A percentile compares a stretch with the other conserved stretches of the same genome.
Evolutionary conservation across 2,797 vertebrate genomes (phyloP).

Genomic region (Sparidentex hasta): DNA sequence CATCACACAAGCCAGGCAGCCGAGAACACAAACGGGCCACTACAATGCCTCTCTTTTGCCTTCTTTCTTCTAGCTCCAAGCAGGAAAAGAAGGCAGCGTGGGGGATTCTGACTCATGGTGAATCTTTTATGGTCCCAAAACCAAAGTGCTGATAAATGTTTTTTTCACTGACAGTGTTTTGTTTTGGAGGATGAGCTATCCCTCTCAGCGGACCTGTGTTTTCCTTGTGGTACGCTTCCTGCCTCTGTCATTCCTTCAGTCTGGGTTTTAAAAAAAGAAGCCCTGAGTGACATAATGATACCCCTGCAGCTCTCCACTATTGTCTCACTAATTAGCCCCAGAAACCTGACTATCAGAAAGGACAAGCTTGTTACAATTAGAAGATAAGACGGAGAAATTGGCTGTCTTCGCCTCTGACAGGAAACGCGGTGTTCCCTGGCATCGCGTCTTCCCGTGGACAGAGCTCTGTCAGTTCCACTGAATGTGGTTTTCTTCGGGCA

Average conservation of each 20-base stretch:
- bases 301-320: constrained; percentile 47
- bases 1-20: constrained; percentile 13
- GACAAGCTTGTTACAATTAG: constrained; percentile 67
- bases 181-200: constrained; percentile 50
- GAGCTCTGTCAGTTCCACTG: constrained; percentile 65
- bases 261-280: constrained; percentile 37
- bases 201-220: constrained; percentile 47
- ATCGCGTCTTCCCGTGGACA: constrained; percentile 35
- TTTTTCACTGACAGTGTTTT: constrained; percentile 39
- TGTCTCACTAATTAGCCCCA: constrained; percentile 65
- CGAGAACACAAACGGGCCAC: constrained; percentile 19
- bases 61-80: constrained; percentile 1
- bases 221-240: constrained; percentile 33
- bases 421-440: constrained; percentile 49
- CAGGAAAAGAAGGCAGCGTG: constrained; percentile 17
- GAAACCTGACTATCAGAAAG: constrained; percentile 49
- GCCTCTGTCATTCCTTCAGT: constrained; percentile 51
- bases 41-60: constrained; percentile 12
- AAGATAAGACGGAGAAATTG: constrained; percentile 65
- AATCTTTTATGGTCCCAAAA: constrained; percentile 43
- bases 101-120: constrained; percentile 40
- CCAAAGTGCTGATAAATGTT: constrained; percentile 33
- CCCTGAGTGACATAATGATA: constrained; percentile 63
- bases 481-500: constrained; percentile 59
- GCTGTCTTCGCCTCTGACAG: constrained; percentile 56